Base-by-base conservation (phyloP, 2,888 invertebrate genomes). In the Drosophila birchii region DNA sequence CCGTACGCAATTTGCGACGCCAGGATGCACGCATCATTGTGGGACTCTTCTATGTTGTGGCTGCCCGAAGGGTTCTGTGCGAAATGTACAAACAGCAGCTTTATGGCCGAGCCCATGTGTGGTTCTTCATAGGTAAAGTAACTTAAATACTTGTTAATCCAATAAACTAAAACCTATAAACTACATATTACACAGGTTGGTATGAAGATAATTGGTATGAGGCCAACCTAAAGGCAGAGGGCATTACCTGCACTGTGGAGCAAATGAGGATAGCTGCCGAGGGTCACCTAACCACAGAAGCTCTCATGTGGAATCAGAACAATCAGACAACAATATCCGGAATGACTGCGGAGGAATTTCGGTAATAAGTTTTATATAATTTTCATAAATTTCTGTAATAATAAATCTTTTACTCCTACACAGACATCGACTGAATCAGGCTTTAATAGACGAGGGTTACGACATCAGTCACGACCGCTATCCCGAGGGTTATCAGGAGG, bases 151-250 rank as follows among this genome's bases (percentile, higher is more conserved):
- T 5, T 16, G 5, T 16, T 16, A 9, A 26, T 26, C 1, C n/a
- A 29, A 26, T 12, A 20, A 12, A 20, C 14, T 36, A 5, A 36
- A 5, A 14, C 4, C 5, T 7, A 41, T 0, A 0, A 20, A 51
- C 14, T 34, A 0, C n/a, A n/a, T 41, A 1, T 36, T 20, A 3
- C 23, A 14, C 87, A 96, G 96, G 97, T 68, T 99, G 98, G 98
- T 99, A 99, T 93, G 98, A 99, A 91, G 98, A 99, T 92, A 98
- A 99, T 91, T 99, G 99, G 99, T 99, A 97, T 92, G 97, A 97
- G 91, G 95, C 96, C 9, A 96, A 97, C 91, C 93, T 97, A 78
- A 96, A 96, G 80, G 95, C 96, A 67, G 97, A 98, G 92, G 96
- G 96, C 56, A 96, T 99, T 75, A 96, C 97, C 77, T 99, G 99